phyloP scores from a whole-genome alignment of 2,797 vertebrate species.

The Cyclopterus lumpus region DNA sequence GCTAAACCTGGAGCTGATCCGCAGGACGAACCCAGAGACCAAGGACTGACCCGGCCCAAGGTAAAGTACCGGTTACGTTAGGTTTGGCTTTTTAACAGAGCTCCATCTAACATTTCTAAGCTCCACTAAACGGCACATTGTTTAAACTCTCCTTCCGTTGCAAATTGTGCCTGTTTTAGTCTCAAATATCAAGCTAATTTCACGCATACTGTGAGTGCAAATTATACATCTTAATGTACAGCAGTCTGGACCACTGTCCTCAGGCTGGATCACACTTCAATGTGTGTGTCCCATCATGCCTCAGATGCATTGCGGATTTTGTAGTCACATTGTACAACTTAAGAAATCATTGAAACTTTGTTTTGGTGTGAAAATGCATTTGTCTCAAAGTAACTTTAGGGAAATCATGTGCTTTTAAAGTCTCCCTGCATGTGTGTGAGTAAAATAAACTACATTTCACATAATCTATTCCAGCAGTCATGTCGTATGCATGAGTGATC shows the following conservation, averaged over 20 bases:
- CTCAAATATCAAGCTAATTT: neutral
- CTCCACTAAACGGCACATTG: neutral
- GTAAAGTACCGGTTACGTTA: constrained; percentile 69
- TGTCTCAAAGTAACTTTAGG: neutral
- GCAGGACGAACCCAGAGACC: constrained; percentile 89
- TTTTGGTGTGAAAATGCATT: neutral
- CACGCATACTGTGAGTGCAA: neutral
- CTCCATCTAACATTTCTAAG: neutral
- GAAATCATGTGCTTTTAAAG: neutral
- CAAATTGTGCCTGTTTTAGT: neutral
- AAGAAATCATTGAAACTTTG: neutral
- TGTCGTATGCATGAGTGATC: neutral
- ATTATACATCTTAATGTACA: neutral
- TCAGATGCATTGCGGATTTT: neutral
- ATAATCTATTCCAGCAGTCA: neutral
- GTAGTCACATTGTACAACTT: neutral
- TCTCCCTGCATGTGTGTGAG: neutral
- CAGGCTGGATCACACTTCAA: neutral
- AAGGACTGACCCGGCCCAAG: constrained; percentile 96
- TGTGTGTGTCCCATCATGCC: neutral
- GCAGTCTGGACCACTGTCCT: neutral
- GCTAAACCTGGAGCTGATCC: constrained; percentile 72
- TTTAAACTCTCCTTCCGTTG: neutral
- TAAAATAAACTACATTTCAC: neutral
- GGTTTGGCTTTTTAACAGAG: neutral